Evolutionary conservation across 2,888 invertebrate genomes (phyloP).

Genomic region (Caenorhabditis afra): DNA sequence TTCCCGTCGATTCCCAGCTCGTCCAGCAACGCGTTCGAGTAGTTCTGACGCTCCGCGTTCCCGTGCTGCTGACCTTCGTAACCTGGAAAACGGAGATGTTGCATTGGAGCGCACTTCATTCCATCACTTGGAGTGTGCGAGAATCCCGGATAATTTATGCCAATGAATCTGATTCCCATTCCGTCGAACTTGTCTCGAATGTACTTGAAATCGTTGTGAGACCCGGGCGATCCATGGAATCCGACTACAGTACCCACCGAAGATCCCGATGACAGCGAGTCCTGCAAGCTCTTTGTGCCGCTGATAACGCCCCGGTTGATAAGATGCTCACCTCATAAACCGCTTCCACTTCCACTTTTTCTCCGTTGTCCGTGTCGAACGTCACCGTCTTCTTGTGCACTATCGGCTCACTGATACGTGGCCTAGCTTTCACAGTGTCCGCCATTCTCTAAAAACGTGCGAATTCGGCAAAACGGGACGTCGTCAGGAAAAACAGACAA

Average conservation of each 20-base stretch:
- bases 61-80: conserved; percentile 45
- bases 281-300: too few relatives aligned
- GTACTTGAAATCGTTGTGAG: conserved; percentile 72
- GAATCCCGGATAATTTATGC: conserved; percentile 71
- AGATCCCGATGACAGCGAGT: conserved; percentile 62
- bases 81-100: neutral
- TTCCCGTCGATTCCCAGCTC: conserved; percentile 52
- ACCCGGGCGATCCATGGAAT: conserved; percentile 70
- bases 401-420: conserved; percentile 4
- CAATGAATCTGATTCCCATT: conserved; percentile 65
- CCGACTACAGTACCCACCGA: conserved; percentile 65
- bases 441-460: neutral
- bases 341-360: conserved; percentile 31
- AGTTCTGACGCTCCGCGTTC: conserved; percentile 64
- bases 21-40: conserved; percentile 61
- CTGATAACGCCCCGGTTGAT: neutral
- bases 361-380: conserved; percentile 31
- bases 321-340: conserved; percentile 43
- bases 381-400: conserved; percentile 22
- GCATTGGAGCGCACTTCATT: neutral
- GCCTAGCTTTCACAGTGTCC: neutral
- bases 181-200: conserved; percentile 58
- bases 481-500: too few relatives aligned
- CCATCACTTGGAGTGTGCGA: conserved; percentile 17
- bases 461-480: too few relatives aligned